Evolutionary conservation across 2,113 vertebrate genomes (phyloP), one percentile per base, ranked within the genome.

Genomic region (Bujurquina vittata): DNA sequence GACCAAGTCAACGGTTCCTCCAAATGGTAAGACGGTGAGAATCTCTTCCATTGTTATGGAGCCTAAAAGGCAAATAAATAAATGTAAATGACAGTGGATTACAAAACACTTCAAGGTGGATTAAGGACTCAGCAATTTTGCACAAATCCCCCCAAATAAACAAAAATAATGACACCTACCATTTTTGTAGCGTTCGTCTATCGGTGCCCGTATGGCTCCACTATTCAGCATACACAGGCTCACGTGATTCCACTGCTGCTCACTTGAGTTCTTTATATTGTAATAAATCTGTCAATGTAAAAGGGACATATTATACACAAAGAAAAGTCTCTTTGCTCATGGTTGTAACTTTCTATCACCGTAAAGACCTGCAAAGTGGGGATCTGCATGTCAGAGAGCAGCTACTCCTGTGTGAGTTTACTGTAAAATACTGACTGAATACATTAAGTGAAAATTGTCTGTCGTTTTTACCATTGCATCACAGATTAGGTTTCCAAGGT

Each of bases 401-500:
- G 26, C 22, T 58, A 58, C 22, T 26, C 11, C 1, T 58, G 22
- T 57, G 10, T 54, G 8, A 55, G 29, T 43, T 20, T 49, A 55
- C 20, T 29, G 9, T 31, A 11, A 62, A 62, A 56, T 11, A 55
- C 26, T 54, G 12, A 22, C 7, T 54, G 12, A 67, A 22, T 18
- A 33, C 59, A 29, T 76, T 4, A 72, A 31, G 4, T 17, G 17
- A 56, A 76, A 5, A 6, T 60, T 10, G 52, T 20, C 3, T 55
- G 18, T 14, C 10, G 17, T 59, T 75, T 95, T 96, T 93, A 99
- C 98, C 97, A 95, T 91, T 11, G 97, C 98, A 60, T 98, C 97
- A 78, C 98, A 99, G 49, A 99, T 97, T 52, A 99, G 75, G 91
- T 99, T 99, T 37, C 97, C 98, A 91, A 99, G 93, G 90, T 99